Evolutionary conservation across 1,140 invertebrate genomes (phyloP).

Genomic region (Apolygus lucorum): DNA sequence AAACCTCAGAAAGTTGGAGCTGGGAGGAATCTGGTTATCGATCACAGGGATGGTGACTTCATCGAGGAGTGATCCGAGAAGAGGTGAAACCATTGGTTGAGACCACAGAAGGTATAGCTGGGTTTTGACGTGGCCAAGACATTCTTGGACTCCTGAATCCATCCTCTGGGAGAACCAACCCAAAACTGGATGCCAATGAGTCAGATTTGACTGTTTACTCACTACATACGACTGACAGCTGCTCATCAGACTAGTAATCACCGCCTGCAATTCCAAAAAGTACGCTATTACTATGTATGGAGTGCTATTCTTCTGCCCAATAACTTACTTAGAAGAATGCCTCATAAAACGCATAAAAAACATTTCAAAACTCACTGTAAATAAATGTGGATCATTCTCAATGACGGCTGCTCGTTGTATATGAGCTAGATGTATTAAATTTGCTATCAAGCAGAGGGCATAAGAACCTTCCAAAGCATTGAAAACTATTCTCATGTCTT

Average conservation of each 20-base stretch:
- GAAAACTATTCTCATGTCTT: constrained; percentile 75
- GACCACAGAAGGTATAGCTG: constrained; percentile 84
- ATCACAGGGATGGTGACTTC: constrained; percentile 32
- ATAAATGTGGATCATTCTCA: constrained; percentile 55
- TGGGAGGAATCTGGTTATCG: constrained; percentile 20
- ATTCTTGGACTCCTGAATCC: constrained; percentile 71
- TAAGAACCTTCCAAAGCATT: constrained; percentile 82
- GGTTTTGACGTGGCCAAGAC: constrained; percentile 66
- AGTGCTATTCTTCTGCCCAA: too few species aligned
- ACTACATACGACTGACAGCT: constrained; percentile 73
- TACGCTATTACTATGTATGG: too few species aligned
- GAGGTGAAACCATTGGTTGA: constrained; percentile 47
- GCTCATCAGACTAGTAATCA: constrained; percentile 69
- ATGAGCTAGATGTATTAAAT: constrained; percentile 63
- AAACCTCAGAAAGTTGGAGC: constrained; percentile 32
- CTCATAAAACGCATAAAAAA: too few species aligned
- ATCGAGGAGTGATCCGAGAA: constrained; percentile 42
- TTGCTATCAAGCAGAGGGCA: constrained; percentile 71
- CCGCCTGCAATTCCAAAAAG: constrained; percentile 58
- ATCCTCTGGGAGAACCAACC: constrained; percentile 92
- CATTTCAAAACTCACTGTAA: constrained; percentile 55
- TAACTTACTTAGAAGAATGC: too few species aligned
- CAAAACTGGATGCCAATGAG: constrained; percentile 93
- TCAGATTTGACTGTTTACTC: constrained; percentile 62
- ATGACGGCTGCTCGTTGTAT: constrained; percentile 55